Evolutionary conservation across 2,888 invertebrate genomes (phyloP).

Genomic region (Heteromyza rotundicornis): DNA sequence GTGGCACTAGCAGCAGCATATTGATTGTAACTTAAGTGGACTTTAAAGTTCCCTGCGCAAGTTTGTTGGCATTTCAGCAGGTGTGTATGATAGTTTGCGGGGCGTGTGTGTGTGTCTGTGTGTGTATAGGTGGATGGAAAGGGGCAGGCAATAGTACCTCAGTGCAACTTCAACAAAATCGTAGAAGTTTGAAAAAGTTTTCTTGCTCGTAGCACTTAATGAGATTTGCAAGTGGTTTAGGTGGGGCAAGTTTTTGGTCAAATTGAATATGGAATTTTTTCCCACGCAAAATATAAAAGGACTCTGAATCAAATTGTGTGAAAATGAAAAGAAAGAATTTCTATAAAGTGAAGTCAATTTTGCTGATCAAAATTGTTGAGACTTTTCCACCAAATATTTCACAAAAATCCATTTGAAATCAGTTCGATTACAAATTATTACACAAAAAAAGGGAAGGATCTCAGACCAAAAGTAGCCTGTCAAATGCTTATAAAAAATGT

Average conservation of each 20-base stretch:
- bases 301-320: too few species aligned
- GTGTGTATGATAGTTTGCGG: background rate
- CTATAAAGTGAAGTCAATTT: too few species aligned
- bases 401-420: too few species aligned
- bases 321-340: too few species aligned
- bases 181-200: slow-evolving; percentile 9
- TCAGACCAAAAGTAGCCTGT: too few species aligned
- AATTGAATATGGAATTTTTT: background rate
- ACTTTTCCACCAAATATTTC: too few species aligned
- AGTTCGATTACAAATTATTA: too few species aligned
- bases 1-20: background rate
- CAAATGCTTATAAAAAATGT: too few species aligned
- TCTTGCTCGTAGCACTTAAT: slow-evolving; percentile 28
- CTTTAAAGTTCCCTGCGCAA: slow-evolving; percentile 4
- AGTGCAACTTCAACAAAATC: background rate
- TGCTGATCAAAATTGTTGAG: too few species aligned
- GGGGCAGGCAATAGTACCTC: slow-evolving; percentile 20
- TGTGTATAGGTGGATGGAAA: slow-evolving; percentile 4
- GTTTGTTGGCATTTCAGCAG: background rate
- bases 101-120: slow-evolving; percentile 6
- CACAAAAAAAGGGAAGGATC: too few species aligned
- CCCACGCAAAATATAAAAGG: too few species aligned
- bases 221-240: background rate
- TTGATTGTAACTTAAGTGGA: slow-evolving; percentile 11
- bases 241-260: background rate